These are phyloP conservation scores for Taeniopygia guttata DNA, from an alignment of 2,797 vertebrate species.

Conservation along the genomic window DNA sequence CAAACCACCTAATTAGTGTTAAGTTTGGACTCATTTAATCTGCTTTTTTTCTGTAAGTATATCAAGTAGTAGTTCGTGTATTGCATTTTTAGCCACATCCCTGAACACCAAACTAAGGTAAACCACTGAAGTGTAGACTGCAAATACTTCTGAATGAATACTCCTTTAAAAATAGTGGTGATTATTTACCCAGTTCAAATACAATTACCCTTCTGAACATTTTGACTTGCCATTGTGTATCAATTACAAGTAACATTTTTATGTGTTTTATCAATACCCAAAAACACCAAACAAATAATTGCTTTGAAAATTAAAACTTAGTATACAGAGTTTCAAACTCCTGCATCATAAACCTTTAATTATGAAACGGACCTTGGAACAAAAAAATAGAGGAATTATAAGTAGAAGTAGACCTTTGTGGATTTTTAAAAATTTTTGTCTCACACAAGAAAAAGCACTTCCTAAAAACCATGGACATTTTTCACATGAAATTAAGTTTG, in stretches of 20 bases:
- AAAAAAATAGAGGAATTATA: not conserved
- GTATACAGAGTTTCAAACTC: not conserved
- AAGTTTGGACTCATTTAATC: not conserved
- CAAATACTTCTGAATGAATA: not conserved
- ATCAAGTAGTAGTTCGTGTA: not conserved
- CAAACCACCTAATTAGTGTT: not conserved
- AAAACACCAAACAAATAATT: not conserved
- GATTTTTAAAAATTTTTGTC: not conserved
- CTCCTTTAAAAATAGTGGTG: not conserved
- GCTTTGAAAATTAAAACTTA: not conserved
- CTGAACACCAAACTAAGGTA: not conserved
- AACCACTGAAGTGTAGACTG: not conserved
- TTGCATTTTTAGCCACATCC: not conserved
- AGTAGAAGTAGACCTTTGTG: not conserved
- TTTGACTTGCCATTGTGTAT: not conserved
- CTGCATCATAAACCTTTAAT: not conserved
- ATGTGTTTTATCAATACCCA: not conserved
- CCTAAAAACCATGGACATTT: not conserved
- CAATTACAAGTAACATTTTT: not conserved
- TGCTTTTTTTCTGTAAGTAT: not conserved
- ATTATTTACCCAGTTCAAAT: not conserved
- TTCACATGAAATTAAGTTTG: not conserved
- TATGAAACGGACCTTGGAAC: not conserved
- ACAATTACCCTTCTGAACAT: not conserved
- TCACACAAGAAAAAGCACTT: not conserved